A percentile compares a stretch with the other conserved stretches of the same genome.
Conservation (phyloP, 2,888 invertebrate genomes). For the Lasioglossum oenotherae region DNA sequence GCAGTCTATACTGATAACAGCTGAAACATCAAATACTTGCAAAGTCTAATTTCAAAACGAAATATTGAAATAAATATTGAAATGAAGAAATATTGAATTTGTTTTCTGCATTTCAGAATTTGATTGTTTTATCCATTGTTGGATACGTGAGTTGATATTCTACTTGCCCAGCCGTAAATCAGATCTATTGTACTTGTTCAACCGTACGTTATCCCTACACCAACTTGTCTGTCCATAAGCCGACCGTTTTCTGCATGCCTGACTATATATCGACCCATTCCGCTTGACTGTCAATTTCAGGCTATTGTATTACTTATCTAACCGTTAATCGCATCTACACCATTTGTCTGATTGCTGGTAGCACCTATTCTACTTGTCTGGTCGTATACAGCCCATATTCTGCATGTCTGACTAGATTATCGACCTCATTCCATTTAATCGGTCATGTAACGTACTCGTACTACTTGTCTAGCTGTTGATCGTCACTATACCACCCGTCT, state of each 20-base stretch:
- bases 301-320: not conserved
- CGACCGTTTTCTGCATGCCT: not conserved
- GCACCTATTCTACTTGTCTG: not conserved
- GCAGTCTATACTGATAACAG: too few relatives aligned
- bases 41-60: too few relatives aligned
- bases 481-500: not conserved
- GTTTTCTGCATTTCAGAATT: too few relatives aligned
- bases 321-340: not conserved
- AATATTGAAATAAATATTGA: too few relatives aligned
- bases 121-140: not conserved
- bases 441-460: not conserved
- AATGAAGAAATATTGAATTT: not conserved
- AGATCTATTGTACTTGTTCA: not conserved
- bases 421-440: not conserved
- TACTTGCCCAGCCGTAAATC: not conserved
- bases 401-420: not conserved
- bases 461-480: not conserved
- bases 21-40: too few relatives aligned
- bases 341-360: not conserved
- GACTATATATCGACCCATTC: not conserved
- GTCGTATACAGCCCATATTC: not conserved
- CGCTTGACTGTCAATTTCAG: not conserved
- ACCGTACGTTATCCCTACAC: not conserved
- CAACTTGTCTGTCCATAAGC: not conserved
- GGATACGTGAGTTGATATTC: not conserved